Evolutionary conservation across 1,140 invertebrate species (phyloP).

Genomic region (Reticulitermes speratus): DNA sequence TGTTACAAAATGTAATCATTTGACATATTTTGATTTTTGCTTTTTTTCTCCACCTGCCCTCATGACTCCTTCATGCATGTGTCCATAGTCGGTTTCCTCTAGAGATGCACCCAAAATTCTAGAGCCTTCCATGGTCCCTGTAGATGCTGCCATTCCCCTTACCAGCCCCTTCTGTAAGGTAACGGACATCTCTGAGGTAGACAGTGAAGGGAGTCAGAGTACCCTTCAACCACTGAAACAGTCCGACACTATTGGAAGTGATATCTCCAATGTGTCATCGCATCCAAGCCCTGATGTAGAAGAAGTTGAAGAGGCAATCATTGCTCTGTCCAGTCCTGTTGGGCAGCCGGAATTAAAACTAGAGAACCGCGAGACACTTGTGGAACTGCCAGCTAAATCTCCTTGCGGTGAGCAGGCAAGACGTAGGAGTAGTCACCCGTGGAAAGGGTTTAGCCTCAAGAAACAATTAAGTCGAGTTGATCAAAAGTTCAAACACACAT

Average conservation of each 20-base stretch:
- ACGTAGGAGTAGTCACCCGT: slow-evolving; percentile 40
- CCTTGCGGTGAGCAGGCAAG: background rate
- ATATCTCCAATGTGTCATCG: slow-evolving; percentile 9
- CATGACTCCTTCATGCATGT: slow-evolving; percentile 8
- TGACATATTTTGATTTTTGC: slow-evolving; percentile 26
- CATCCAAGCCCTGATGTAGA: slow-evolving; percentile 24
- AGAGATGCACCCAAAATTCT: slow-evolving; percentile 19
- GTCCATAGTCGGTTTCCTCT: slow-evolving; percentile 1
- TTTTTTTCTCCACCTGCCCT: slow-evolving; percentile 21
- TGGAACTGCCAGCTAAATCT: slow-evolving; percentile 24
- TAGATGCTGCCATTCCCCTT: slow-evolving; percentile 20
- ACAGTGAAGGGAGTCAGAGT: background rate
- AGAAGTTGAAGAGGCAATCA: slow-evolving; percentile 20
- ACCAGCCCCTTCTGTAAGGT: slow-evolving; percentile 22
- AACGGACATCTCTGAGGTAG: background rate
- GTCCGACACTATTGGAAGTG: background rate
- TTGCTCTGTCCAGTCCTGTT: background rate
- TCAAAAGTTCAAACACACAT: slow-evolving; percentile 31
- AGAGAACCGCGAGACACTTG: background rate
- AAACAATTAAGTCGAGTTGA: slow-evolving; percentile 72
- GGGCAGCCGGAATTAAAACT: background rate
- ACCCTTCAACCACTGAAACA: background rate
- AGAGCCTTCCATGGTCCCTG: slow-evolving; percentile 22
- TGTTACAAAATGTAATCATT: slow-evolving; percentile 15
- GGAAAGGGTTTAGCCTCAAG: slow-evolving; percentile 69